A percentile compares a stretch with the other conserved stretches of the same genome.
These are phyloP conservation scores for Drosophila infuscata DNA, from an alignment of 2,888 invertebrate species.

Conservation along the genomic window DNA sequence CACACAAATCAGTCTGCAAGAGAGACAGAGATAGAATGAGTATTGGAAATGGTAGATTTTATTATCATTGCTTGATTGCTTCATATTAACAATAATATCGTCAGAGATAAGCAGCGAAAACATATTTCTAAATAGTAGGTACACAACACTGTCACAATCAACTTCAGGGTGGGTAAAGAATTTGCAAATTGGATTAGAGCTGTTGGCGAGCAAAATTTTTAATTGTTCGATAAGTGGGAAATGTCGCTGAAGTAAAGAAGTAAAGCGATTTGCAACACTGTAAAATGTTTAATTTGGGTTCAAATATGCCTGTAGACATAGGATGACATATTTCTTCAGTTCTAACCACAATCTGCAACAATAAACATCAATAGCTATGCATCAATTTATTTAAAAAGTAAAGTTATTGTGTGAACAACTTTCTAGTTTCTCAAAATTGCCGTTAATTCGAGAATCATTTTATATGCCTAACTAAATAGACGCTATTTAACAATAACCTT, in stretches of 20 bases:
- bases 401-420: neutral
- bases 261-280: neutral
- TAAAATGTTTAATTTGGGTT: neutral
- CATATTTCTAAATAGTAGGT: slow-evolving; percentile 27
- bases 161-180: slow-evolving; percentile 2
- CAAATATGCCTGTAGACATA: neutral
- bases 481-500: neutral
- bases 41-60: slow-evolving; percentile 2
- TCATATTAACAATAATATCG: slow-evolving; percentile 25
- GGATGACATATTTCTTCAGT: neutral
- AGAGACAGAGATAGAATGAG: neutral
- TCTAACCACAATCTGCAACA: neutral
- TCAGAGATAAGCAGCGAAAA: slow-evolving; percentile 29
- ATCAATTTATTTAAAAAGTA: neutral
- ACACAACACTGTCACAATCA: slow-evolving; percentile 18
- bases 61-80: slow-evolving; percentile 40
- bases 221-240: neutral
- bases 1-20: slow-evolving; percentile 98
- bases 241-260: neutral
- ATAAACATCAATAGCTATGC: neutral
- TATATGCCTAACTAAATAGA: neutral
- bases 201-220: neutral
- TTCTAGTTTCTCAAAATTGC: neutral
- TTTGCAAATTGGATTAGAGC: slow-evolving; percentile 7
- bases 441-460: neutral